phyloP scores from a whole-genome alignment of 2,888 invertebrate genomes.

The Epinotia brunnichana region DNA sequence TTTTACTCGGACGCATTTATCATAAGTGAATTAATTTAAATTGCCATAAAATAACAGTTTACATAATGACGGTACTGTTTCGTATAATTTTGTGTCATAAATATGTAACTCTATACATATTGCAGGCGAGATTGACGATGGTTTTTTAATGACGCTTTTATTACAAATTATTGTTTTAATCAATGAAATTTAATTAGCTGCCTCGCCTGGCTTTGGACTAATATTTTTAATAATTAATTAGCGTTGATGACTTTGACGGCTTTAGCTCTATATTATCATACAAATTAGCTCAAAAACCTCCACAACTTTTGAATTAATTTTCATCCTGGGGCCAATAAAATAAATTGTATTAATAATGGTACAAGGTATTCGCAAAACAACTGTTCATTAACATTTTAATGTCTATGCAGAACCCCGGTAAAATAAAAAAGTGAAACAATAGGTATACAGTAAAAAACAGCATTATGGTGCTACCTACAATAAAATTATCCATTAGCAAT shows the following conservation, averaged over 20 bases:
- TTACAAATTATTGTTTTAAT: conserved; percentile 34
- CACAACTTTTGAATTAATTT: neutral
- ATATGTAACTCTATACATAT: conserved; percentile 66
- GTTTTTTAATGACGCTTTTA: conserved; percentile 22
- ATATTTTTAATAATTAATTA: conserved; percentile 5
- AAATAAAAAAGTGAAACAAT: neutral
- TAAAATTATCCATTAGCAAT: too few relatives aligned
- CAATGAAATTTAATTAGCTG: conserved; percentile 4
- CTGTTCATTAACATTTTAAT: conserved; percentile 21
- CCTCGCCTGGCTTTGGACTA: neutral
- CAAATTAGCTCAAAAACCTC: conserved; percentile 5
- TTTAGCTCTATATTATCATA: neutral
- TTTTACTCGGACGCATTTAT: conserved; percentile 70
- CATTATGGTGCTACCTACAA: too few relatives aligned
- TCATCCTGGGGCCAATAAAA: neutral
- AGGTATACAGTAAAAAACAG: too few relatives aligned
- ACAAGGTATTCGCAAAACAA: conserved; percentile 7
- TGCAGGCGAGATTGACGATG: conserved; percentile 49
- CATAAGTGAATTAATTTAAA: conserved; percentile 81
- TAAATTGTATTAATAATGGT: neutral
- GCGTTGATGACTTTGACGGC: neutral
- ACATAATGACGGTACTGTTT: conserved; percentile 69
- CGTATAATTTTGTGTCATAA: conserved; percentile 62
- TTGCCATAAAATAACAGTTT: conserved; percentile 75
- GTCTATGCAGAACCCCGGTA: neutral